These are phyloP conservation scores for Zaprionus taronus DNA, from an alignment of 1,140 invertebrate genomes.

Conservation along the genomic window DNA sequence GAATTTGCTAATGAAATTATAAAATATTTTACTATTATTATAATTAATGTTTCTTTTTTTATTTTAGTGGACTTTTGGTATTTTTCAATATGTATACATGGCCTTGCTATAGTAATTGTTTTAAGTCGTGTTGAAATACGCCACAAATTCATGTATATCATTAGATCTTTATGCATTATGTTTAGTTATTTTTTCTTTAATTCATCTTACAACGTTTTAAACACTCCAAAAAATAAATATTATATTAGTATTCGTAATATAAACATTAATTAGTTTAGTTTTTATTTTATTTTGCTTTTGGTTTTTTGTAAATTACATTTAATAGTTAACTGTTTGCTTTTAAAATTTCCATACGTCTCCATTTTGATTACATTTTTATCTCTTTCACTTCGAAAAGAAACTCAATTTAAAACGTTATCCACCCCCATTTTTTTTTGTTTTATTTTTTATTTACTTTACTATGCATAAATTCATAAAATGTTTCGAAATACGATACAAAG, in stretches of 20 bases:
- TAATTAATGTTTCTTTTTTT: slow-evolving; percentile 40
- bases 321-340: slow-evolving; percentile 80
- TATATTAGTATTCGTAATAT: slow-evolving; percentile 63
- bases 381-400: slow-evolving; percentile 69
- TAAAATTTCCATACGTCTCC: slow-evolving; percentile 58
- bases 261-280: slow-evolving; percentile 54
- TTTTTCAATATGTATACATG: slow-evolving; percentile 65
- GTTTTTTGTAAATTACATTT: slow-evolving; percentile 73
- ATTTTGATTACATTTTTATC: slow-evolving; percentile 67
- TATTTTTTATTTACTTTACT: slow-evolving; percentile 47
- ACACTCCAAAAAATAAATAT: slow-evolving; percentile 83
- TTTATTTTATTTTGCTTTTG: slow-evolving; percentile 35
- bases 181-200: slow-evolving; percentile 47
- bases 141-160: slow-evolving; percentile 47
- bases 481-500: slow-evolving; percentile 81
- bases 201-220: slow-evolving; percentile 80
- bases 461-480: slow-evolving; percentile 78
- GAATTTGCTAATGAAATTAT: slow-evolving; percentile 69
- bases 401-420: slow-evolving; percentile 53
- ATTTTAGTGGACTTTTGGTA: slow-evolving; percentile 65
- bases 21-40: slow-evolving; percentile 57
- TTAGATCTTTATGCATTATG: slow-evolving; percentile 45
- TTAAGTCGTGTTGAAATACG: slow-evolving; percentile 10
- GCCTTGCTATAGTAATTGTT: slow-evolving; percentile 33
- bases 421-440: slow-evolving; percentile 19